Base-by-base conservation (phyloP, 2,113 vertebrate species). In the Tapirus terrestris region DNA sequence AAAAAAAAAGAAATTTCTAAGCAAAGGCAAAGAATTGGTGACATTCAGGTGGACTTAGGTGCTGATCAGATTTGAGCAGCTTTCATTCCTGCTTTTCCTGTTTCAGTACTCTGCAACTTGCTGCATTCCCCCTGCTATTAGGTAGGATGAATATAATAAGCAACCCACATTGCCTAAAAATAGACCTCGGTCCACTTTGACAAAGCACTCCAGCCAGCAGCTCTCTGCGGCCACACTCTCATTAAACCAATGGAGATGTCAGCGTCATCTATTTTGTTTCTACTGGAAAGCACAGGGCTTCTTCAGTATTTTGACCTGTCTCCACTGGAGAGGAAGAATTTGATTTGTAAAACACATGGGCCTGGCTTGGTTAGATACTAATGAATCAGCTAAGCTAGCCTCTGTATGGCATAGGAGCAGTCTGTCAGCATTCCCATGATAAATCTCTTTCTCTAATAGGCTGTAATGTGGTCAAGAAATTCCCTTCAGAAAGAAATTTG, bases 101-200 rank as follows among this genome's bases (percentile, higher is more conserved):
- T 97, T 96, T 96, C 73, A 77, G n/a, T 48, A 43, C 70, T 91
- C 73, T 88, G 70, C 63, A 93, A 94, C 85, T 97, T 84, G 39
- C 92, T 77, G 87, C 68, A 87, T 61, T 76, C 36, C 48, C 27
- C 17, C 58, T 84, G 75, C 92, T 88, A 87, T 92, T 90, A 95
- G 91, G 39, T 17, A 82, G 73, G 58, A 93, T 93, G 58, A 96
- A 94, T 97, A 97, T 81, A 97, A 97, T 97, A 97, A 79, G 70
- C 86, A 94, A 45, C 60, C 36, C 65, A 95, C 70, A 45, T 33
- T 43, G 80, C 68, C 95, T 96, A 98, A 98, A 98, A 98, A 98
- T 97, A 98, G 94, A 83, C 60, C 82, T 36, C 21, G 84, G 94
- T 96, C 96, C 70, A 91, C 83, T 96, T 63, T 96, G 96, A 95